Conservation (phyloP, 2,797 vertebrate species). For the Phoebastria nigripes region DNA sequence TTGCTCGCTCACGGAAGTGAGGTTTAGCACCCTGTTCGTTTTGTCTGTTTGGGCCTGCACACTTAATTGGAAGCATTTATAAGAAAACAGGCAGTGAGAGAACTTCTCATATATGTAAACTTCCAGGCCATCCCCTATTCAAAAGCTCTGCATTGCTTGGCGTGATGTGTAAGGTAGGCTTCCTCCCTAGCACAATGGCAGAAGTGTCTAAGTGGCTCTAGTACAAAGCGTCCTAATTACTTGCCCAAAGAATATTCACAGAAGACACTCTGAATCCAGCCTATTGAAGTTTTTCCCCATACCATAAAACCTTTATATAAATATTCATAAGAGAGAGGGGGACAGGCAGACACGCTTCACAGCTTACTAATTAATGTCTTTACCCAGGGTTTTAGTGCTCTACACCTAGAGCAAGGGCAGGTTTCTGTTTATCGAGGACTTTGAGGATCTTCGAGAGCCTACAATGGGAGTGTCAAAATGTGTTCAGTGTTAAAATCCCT, state of each 20-base stretch:
- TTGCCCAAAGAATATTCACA: not conserved
- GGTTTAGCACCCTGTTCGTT: not conserved
- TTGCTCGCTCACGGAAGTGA: not conserved
- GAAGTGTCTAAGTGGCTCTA: not conserved
- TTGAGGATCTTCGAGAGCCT: not conserved
- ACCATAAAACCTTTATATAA: conserved; percentile 23
- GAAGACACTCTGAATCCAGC: not conserved
- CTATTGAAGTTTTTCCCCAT: not conserved
- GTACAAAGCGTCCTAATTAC: conserved; percentile 1
- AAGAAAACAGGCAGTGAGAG: not conserved
- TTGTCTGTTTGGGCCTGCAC: not conserved
- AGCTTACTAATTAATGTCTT: conserved; percentile 26
- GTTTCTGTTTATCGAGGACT: not conserved
- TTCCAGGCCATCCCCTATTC: not conserved
- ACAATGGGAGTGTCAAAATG: not conserved
- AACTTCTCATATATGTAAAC: not conserved
- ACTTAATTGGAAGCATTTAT: not conserved
- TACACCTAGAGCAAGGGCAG: not conserved
- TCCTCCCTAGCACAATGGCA: not conserved
- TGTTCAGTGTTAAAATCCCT: not conserved
- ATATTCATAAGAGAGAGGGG: not conserved
- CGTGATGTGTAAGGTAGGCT: not conserved
- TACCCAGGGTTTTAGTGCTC: not conserved
- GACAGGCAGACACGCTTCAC: not conserved
- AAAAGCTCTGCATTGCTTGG: not conserved